Evolutionary conservation across 2,113 vertebrate species (phyloP), one percentile per base, ranked within the genome.

Genomic region (Cyphomyrus plagiostoma): DNA sequence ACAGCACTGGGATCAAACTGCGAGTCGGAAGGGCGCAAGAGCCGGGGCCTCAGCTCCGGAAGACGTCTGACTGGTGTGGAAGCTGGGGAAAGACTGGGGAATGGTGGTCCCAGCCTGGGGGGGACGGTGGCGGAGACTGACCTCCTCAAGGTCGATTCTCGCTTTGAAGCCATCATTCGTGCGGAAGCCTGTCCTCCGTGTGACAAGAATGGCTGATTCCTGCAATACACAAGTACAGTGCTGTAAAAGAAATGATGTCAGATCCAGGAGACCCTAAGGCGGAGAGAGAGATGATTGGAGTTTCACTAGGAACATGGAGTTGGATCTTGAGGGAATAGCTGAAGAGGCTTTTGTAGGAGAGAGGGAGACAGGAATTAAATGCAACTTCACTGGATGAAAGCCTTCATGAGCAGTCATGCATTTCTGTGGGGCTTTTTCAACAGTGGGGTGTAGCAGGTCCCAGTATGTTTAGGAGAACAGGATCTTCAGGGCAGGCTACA

Each of bases 1-100:
- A 96, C 91, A 85, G 94, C 94, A 90, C 93, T 95, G 89, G 95
- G 96, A 91, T 96, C 96, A 93, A 96, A 96, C 0, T 94, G 95
- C 50, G 91, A 92, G 89, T 96, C 95, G 0, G 95, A 96, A 30
- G 95, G 94, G 53, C 94, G 95, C 82, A 95, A 92, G 92, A 95
- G 95, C 90, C 95, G 93, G 0, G 95, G 95, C 89, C 94, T 96
- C 90, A 94, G 92, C 90, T 95, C 95, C 4, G 89, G 94, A 86
- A 90, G 50, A 0, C 88, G 58, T 92, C 95, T 96, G 26, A 94
- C 93, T 45, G 92, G 88, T 83, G 90, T 53, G 80, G 94, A 91
- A 90, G 93, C 83, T 13, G 91, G 80, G 89, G 94, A 89, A 26
- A 94, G 90, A 93, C 80, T 15, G 91, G 80, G 89, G 93, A 89